Base-by-base conservation (phyloP, 2,797 vertebrate genomes). In the Bovichtus diacanthus region DNA sequence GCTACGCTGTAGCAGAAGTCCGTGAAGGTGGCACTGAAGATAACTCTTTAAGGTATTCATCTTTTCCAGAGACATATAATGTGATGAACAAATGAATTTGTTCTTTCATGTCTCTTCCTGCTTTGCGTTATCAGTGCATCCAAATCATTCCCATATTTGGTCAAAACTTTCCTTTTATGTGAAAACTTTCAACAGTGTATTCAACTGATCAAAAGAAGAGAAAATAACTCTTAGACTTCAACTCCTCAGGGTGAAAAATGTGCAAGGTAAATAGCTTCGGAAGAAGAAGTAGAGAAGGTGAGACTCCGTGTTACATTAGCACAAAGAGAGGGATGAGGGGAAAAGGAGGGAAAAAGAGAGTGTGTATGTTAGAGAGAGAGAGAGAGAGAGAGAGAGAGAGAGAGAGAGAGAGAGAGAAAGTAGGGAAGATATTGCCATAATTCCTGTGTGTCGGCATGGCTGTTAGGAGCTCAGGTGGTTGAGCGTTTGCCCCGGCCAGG, bases 381-480 rank as follows among this genome's bases (percentile, higher is more conserved):
- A 95, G 53, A n/a, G n/a, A n/a, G n/a, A 78, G 76, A 87, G 69
- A 51, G 64, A 95, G 94, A 94, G 93, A 95, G 53, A n/a, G 75
- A 72, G 74, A 19, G 62, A 66, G 55, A 23, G 19, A 13, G n/a
- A 61, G 94, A 96, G 94, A 95, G 94, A 96, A 94, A 96, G 95
- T 94, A 95, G 94, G 95, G 95, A 93, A 96, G 96, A 96, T 96
- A 96, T 97, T 96, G 96, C 96, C 96, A 97, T 98, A 96, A 97
- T 98, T 97, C 96, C 95, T 96, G 95, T 96, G 96, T 96, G 96
- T 96, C 96, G 90, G 90, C 90, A 85, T 95, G 96, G 96, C 97
- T 97, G 96, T 97, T 96, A 96, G 94, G 97, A 97, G 97, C 97
- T 98, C 97, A 99, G 98, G 97, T 99, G 98, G 96, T 95, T 96